Evolutionary conservation across 1,140 invertebrate species (phyloP), one percentile per base, ranked within the genome.

Genomic region (Zaprionus nigranus): DNA sequence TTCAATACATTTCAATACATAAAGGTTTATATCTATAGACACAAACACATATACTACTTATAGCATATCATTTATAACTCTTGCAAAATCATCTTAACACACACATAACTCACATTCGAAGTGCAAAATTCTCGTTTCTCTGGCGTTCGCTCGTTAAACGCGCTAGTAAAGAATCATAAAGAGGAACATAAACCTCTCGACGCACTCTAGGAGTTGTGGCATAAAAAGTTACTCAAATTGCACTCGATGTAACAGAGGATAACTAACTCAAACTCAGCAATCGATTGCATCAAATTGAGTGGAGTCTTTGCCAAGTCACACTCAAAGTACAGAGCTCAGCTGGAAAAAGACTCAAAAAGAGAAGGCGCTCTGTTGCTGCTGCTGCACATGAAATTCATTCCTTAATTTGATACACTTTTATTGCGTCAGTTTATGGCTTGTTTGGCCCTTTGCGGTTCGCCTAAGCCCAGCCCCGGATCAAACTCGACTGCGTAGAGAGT

Each of bases 331-430:
- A 17, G 30, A 26, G 38, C 17, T 9, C 34, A 62, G 28, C 22
- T 61, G 20, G 3, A 51, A 24, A 24, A 56, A 12, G n/a, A 65
- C 73, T 76, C 61, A 38, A 40, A 38, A 57, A 40, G 59, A 58
- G 59, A 36, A 53, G 30, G 30, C 30, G 9, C 62, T 54, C 34
- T 60, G 38, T 28, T 40, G 40, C 34, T 40, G 17, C 49, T 22
- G 62, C 34, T 75, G 78, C 78, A 69, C 82, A 82, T 82, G 57
- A 76, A 79, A 69, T 84, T 84, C 69, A 73, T 81, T 88, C 81
- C 84, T 77, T 88, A 88, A 88, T 88, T 88, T 88, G 85, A 88
- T 88, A 88, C 85, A 88, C 71, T 90, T 88, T 88, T 88, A 88
- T 90, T 71, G 84, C 71, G 56, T 22, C 58, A 59, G 78, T 90